A percentile compares a stretch with the other conserved stretches of the same genome.
Conservation (phyloP, 2,797 vertebrate genomes). For the Eupleurogrammus muticus region DNA sequence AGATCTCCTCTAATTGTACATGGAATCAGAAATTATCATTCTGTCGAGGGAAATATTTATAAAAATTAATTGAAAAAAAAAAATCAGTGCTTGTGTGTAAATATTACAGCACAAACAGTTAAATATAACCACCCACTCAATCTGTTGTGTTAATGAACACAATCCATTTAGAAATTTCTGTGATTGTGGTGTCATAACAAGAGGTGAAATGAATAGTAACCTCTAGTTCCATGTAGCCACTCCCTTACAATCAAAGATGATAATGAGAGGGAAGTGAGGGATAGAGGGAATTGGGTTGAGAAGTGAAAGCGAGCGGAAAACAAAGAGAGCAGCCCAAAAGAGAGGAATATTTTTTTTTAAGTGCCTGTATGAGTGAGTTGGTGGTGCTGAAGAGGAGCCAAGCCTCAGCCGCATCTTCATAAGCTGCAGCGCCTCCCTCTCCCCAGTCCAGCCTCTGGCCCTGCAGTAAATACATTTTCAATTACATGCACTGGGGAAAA, state of each 20-base stretch:
- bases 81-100: no score
- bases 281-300: constrained; percentile 38
- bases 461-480: constrained; percentile 84
- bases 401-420: constrained; percentile 74
- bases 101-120: no score
- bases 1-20: neutral
- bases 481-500: constrained; percentile 69
- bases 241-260: constrained; percentile 54
- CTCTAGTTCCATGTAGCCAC: constrained; percentile 29
- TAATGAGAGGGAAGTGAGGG: constrained; percentile 62
- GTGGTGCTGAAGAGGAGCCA: constrained; percentile 74
- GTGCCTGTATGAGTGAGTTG: constrained; percentile 66
- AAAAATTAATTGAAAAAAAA: neutral
- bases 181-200: no score
- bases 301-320: constrained; percentile 65
- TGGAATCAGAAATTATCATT: neutral
- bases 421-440: constrained; percentile 66
- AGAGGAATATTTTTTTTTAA: constrained; percentile 45
- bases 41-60: neutral
- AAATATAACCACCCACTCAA: no score
- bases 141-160: no score
- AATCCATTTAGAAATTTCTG: no score
- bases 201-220: no score
- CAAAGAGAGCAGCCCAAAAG: constrained; percentile 68
- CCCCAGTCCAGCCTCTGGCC: constrained; percentile 65